Base-by-base conservation (phyloP, 2,797 vertebrate genomes). In the Eupleurogrammus muticus region DNA sequence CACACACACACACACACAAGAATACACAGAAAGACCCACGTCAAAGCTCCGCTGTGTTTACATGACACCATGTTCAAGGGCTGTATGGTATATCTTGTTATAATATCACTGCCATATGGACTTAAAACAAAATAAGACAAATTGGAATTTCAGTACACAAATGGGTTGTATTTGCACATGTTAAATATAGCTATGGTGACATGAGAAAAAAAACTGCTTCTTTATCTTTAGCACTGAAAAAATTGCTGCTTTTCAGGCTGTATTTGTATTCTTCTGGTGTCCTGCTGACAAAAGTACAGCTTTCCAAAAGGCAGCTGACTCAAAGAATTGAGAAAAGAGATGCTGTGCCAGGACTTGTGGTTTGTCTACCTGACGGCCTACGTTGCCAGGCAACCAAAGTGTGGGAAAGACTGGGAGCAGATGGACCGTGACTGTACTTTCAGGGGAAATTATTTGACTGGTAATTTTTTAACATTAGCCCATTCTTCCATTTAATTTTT, bases 301-400 rank as follows among this genome's bases (percentile, higher is more conserved):
- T 32, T 10, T 36, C 46, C 23, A 56, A 54, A 3, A 79, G 8
- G 35, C 52, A 66, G 44, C 69, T 54, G 55, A 50, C 58, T 75
- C 8, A 73, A 74, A 34, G 28, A 71, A 28, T 10, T 65, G 35
- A 52, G 55, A 50, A 64, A 77, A 66, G 20, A 44, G 21, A 23
- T 14, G 10, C 42, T 66, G 46, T 50, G 75, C 67, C 60, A 70
- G 57, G 63, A 59, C 48, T 47, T 78, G 61, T 46, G 54, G 61
- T 70, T 70, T 72, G 46, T 71, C 58, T 80, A 77, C 73, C 66
- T 68, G 63, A 40, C 36, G 28, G 62, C 47, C 1, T 11, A 8
- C 32, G 56, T 75, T 84, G 77, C 68, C 61, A 42, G 32, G 52
- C 77, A 64, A 71, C 79, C 42, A 79, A 60, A 62, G 47, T 65